Evolutionary conservation across 2,113 vertebrate genomes (phyloP).

Genomic region (Jaculus jaculus): DNA sequence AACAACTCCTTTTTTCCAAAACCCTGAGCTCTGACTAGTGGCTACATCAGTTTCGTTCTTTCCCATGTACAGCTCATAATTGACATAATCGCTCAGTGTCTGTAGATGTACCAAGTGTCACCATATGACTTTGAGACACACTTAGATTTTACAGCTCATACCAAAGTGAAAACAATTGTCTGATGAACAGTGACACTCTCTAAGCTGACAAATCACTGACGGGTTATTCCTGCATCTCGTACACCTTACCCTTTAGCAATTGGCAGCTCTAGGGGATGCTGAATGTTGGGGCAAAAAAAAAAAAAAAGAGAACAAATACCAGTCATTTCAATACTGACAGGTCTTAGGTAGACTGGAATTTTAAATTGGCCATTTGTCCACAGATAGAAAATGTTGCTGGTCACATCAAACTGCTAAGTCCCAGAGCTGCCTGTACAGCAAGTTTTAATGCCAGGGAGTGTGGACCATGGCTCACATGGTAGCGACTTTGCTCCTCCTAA

Average conservation of each 20-base stretch:
- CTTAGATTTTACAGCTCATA: conserved; percentile 55
- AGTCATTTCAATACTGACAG: conserved; percentile 60
- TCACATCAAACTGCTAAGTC: conserved; percentile 6
- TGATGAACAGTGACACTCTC: conserved; percentile 63
- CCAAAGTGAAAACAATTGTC: conserved; percentile 46
- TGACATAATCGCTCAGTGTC: conserved; percentile 58
- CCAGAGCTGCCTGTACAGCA: neutral
- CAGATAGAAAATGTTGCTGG: neutral
- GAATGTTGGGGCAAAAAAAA: conserved; percentile 42
- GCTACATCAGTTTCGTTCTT: conserved; percentile 29
- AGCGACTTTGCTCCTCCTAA: neutral
- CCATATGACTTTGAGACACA: conserved; percentile 53
- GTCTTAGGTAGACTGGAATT: conserved; percentile 22
- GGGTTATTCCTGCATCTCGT: conserved; percentile 58
- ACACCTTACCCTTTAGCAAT: conserved; percentile 64
- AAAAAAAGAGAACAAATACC: neutral
- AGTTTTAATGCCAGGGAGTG: conserved; percentile 9
- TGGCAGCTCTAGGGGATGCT: conserved; percentile 46
- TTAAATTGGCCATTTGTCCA: conserved; percentile 56
- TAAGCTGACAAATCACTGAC: conserved; percentile 71
- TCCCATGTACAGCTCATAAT: neutral
- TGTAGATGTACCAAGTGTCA: conserved; percentile 44
- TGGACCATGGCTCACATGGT: neutral
- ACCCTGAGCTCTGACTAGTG: neutral
- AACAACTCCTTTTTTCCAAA: neutral